A percentile compares a stretch with the other conserved stretches of the same genome.
Evolutionary conservation across 92 coral and sea anemone species (phyloP).

Genomic region (Parazoanthus swiftii): DNA sequence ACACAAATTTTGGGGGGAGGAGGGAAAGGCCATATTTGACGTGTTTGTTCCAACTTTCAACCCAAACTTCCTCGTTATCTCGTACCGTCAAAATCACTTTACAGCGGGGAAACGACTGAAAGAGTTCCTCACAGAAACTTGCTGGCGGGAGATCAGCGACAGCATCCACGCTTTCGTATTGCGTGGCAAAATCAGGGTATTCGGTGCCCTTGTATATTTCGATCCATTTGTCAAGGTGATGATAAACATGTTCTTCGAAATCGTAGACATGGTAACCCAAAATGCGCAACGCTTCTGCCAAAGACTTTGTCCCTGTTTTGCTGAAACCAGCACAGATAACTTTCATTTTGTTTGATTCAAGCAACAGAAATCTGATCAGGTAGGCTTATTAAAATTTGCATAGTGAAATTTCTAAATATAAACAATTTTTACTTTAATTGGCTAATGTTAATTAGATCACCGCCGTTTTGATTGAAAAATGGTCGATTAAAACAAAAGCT

Average conservation of each 20-base stretch:
- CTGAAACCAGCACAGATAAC: slow-evolving; percentile 37
- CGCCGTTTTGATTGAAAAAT: not conserved
- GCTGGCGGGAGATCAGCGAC: slow-evolving; percentile 36
- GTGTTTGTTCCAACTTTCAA: slow-evolving; percentile 29
- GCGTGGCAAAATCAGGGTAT: slow-evolving; percentile 24
- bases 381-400: not conserved
- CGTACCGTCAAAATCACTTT: slow-evolving; percentile 26
- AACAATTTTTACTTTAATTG: too few relatives aligned
- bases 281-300: slow-evolving; percentile 11
- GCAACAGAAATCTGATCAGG: not conserved
- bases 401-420: not conserved
- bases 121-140: slow-evolving; percentile 26
- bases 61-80: slow-evolving; percentile 26
- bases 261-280: slow-evolving; percentile 26
- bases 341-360: slow-evolving; percentile 17
- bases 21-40: slow-evolving; percentile 36
- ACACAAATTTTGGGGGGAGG: slow-evolving; percentile 26
- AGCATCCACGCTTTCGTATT: slow-evolving; percentile 12
- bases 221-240: slow-evolving; percentile 32
- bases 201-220: slow-evolving; percentile 14
- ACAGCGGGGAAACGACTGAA: slow-evolving; percentile 8
- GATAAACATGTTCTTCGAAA: slow-evolving; percentile 16
- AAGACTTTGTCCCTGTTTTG: slow-evolving; percentile 29
- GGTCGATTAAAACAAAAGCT: too few relatives aligned
- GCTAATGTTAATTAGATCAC: not conserved